These are phyloP conservation scores for Holacanthus passer DNA, from an alignment of 2,113 vertebrate species.

Conservation along the genomic window DNA sequence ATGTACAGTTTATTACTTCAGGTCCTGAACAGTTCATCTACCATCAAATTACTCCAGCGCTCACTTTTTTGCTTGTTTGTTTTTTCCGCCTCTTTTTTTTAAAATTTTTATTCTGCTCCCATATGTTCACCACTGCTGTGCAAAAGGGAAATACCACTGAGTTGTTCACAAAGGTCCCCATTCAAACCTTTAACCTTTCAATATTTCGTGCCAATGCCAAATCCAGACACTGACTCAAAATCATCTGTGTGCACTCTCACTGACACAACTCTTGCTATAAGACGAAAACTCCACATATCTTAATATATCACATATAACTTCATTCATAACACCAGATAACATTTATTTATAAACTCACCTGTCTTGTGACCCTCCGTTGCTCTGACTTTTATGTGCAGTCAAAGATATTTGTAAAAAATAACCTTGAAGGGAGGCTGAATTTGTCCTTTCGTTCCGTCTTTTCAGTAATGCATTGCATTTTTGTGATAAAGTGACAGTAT, in stretches of 20 bases:
- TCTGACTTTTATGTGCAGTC: not conserved
- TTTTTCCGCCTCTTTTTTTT: not conserved
- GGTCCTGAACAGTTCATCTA: slow-evolving; percentile 25
- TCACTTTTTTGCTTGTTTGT: not conserved
- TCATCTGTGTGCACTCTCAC: too few relatives aligned
- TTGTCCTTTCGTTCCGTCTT: not conserved
- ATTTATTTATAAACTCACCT: too few relatives aligned
- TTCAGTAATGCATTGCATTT: not conserved
- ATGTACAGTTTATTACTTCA: slow-evolving; percentile 39
- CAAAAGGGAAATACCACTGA: not conserved
- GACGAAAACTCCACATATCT: not conserved
- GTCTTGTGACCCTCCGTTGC: too few relatives aligned
- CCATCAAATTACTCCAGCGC: not conserved
- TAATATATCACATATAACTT: not conserved
- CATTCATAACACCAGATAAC: not conserved
- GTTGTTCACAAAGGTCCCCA: not conserved
- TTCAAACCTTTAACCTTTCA: not conserved
- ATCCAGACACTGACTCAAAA: not conserved
- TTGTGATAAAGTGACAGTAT: not conserved
- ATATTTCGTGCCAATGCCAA: not conserved
- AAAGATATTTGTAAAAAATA: not conserved
- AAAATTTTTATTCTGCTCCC: not conserved
- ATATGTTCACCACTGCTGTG: not conserved
- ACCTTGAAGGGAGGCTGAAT: not conserved
- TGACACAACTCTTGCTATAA: not conserved